Base-by-base conservation (phyloP, 2,113 vertebrate genomes). In the Rhabdornis inornatus region DNA sequence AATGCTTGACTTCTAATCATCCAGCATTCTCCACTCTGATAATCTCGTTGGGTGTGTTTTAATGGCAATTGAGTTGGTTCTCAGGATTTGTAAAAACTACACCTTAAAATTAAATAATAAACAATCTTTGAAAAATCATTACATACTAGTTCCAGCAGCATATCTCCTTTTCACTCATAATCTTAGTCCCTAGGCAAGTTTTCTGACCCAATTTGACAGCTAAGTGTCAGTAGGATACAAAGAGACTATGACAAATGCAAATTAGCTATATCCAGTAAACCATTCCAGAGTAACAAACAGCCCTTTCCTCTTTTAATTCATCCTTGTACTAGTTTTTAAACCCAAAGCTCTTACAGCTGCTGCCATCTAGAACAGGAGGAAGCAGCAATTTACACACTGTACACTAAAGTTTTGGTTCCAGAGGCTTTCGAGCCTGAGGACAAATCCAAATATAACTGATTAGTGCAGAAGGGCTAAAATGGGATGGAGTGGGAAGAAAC, bases 21-120 rank as follows among this genome's bases (percentile, higher is more conserved):
- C 25, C 20, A 64, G 8, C 52, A 11, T 56, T 63, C n/a, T 50
- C 31, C 44, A 10, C 24, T 35, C 20, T 2, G 6, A 19, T 20
- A 11, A 53, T 19, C 13, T n/a, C 0, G 0, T 15, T 80, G 56
- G 11, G 6, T 63, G 21, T 25, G 27, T 60, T 87, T 55, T 37
- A 24, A 60, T 9, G 24, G 20, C 14, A 37, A 10, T 27, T n/a
- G 37, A 81, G 21, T 23, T 56, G 10, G 6, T 66, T 35, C 24
- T 80, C 31, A 44, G 31, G 33, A n/a, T 66, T 35, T 78, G 4
- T 35, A 15, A 77, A 80, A 37, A 42, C 10, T 23, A 22, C 10
- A 37, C 5, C 18, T 19, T 35, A 74, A 75, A 84, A 80, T 63
- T 39, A 66, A 42, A 59, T 14, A 33, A 44, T 45, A 44, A 60